Evolutionary conservation across 1,140 invertebrate species (phyloP).

Genomic region (Caligus rogercresseyi): DNA sequence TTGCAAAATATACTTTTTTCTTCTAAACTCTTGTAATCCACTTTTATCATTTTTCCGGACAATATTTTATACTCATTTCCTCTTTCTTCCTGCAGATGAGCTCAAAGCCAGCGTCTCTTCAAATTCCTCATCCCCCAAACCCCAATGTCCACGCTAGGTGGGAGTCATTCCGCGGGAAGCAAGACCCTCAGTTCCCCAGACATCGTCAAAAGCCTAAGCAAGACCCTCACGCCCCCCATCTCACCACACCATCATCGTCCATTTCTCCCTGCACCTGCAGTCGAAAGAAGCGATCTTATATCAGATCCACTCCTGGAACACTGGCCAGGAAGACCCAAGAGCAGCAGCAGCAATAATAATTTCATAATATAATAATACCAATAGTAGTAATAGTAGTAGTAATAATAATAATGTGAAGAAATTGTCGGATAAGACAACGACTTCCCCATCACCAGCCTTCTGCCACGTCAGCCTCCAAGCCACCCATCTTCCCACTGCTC

Average conservation of each 20-base stretch:
- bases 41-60: too few species aligned
- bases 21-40: too few species aligned
- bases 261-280: neutral
- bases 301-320: neutral
- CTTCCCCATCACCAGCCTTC: neutral
- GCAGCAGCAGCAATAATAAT: neutral
- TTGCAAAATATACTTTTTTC: too few species aligned
- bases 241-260: neutral
- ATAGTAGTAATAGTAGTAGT: neutral
- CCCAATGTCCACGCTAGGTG: neutral
- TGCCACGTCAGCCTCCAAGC: neutral
- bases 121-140: neutral
- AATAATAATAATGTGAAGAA: neutral
- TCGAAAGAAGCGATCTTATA: neutral
- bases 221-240: slow-evolving; percentile 1
- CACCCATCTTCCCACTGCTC: slow-evolving; percentile 4
- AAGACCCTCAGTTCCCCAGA: neutral
- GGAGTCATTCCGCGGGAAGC: neutral
- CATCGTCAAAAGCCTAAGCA: neutral
- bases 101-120: neutral
- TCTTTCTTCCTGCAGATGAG: neutral
- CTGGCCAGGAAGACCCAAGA: slow-evolving; percentile 5
- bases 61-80: too few species aligned
- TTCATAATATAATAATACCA: neutral
- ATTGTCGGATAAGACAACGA: neutral